Percentiles rank a stretch among this genome's conserved stretches.
phyloP scores from a whole-genome alignment of 64 coral and sea anemone genomes.

The Porites australiensis region DNA sequence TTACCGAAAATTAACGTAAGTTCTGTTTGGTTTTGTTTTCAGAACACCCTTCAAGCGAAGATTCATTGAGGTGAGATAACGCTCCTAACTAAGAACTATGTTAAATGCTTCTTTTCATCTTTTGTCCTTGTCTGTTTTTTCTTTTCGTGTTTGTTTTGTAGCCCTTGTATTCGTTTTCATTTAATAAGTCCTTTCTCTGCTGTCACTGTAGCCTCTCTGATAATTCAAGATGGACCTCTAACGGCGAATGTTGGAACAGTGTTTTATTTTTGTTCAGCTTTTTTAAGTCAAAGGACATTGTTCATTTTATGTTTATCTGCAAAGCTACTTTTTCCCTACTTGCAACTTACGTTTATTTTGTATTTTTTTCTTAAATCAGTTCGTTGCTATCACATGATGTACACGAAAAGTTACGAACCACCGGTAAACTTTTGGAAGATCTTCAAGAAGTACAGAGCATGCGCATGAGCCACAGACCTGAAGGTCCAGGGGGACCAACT shows the following conservation, averaged over 20 bases:
- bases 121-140: background rate
- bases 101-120: too few species aligned
- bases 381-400: slow-evolving; percentile 12
- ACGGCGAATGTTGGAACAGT: too few species aligned
- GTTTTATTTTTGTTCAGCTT: too few species aligned
- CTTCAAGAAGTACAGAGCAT: slow-evolving; percentile 63
- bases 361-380: background rate
- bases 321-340: background rate
- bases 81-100: too few species aligned
- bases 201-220: too few species aligned
- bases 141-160: background rate
- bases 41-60: background rate
- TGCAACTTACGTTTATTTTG: background rate
- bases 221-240: too few species aligned
- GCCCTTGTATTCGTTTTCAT: too few species aligned
- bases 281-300: too few species aligned
- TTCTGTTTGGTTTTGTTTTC: background rate
- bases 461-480: slow-evolving; percentile 46
- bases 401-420: slow-evolving; percentile 28
- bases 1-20: too few species aligned
- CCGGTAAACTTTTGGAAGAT: slow-evolving; percentile 54
- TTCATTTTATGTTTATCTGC: too few species aligned
- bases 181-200: too few species aligned
- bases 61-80: slow-evolving; percentile 26
- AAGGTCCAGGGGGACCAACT: slow-evolving; percentile 41